A percentile compares a stretch with the other conserved stretches of the same genome.
Evolutionary conservation across 2,888 invertebrate genomes (phyloP).

Genomic region (Sarcophaga subvicina): DNA sequence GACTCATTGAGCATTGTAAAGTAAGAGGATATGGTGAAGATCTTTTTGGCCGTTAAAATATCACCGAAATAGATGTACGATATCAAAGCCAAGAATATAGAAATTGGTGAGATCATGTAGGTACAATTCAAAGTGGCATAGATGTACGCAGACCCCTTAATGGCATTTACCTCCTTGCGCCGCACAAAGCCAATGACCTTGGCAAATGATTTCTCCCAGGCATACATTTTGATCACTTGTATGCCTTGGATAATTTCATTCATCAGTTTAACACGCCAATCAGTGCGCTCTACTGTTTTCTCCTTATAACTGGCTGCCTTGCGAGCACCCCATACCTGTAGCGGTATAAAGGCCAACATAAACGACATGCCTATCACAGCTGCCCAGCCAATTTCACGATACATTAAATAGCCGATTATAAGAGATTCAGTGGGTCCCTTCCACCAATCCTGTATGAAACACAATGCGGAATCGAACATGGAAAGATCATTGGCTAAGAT

Average conservation of each 20-base stretch:
- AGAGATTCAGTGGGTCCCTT: conserved; percentile 89
- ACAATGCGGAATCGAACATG: conserved; percentile 93
- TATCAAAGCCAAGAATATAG: conserved; percentile 90
- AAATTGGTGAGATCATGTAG: conserved; percentile 90
- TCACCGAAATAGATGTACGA: conserved; percentile 86
- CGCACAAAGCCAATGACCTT: conserved; percentile 88
- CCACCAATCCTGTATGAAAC: conserved; percentile 95
- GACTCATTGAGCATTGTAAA: conserved; percentile 90
- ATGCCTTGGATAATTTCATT: conserved; percentile 93
- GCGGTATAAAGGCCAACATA: conserved; percentile 88
- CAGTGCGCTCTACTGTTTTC: conserved; percentile 90
- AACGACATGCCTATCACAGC: conserved; percentile 88
- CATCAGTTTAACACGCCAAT: conserved; percentile 93
- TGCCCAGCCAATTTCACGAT: conserved; percentile 85
- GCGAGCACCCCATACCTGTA: conserved; percentile 89
- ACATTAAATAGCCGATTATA: conserved; percentile 83
- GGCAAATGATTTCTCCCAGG: conserved; percentile 92
- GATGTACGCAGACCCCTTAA: conserved; percentile 86
- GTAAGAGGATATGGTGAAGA: conserved; percentile 91
- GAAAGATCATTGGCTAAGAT: conserved; percentile 97
- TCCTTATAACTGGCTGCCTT: conserved; percentile 86
- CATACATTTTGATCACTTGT: conserved; percentile 94
- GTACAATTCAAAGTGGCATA: conserved; percentile 87
- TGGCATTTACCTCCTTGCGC: conserved; percentile 87
- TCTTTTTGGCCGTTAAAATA: conserved; percentile 87